phyloP scores from a whole-genome alignment of 2,113 vertebrate species.

The Etia nguti region DNA sequence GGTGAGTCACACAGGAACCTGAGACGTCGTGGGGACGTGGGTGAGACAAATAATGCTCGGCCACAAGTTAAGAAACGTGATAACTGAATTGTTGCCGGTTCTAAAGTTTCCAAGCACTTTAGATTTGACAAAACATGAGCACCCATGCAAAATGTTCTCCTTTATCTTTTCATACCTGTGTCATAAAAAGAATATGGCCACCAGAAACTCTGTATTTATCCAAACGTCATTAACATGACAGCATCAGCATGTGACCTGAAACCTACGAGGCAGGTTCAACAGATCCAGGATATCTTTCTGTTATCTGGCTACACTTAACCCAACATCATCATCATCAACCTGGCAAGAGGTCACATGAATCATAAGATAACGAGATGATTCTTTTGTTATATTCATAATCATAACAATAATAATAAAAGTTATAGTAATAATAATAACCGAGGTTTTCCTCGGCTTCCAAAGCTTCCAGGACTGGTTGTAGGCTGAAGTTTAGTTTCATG shows the following conservation, averaged over 20 bases:
- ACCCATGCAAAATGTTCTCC: neutral
- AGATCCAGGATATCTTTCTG: neutral
- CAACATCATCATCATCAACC: neutral
- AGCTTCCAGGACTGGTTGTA: neutral
- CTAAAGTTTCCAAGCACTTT: rapidly evolving
- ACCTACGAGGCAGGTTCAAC: neutral
- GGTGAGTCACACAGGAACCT: slow-evolving; percentile 69
- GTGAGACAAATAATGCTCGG: neutral
- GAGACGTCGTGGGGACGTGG: rapidly evolving
- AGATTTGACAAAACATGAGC: neutral
- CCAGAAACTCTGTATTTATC: neutral
- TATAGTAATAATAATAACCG: neutral
- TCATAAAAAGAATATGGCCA: rapidly evolving
- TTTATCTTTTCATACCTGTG: neutral
- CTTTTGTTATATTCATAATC: neutral
- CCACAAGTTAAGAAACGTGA: neutral
- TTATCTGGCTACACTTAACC: neutral
- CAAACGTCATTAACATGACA: rapidly evolving
- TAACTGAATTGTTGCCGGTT: rapidly evolving
- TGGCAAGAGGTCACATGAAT: neutral
- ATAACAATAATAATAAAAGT: neutral
- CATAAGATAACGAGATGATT: neutral
- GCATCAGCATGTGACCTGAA: neutral
- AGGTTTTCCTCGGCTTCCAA: neutral
- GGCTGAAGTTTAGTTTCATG: neutral